Conservation (phyloP, 2,888 invertebrate species). For the Idaea aversata region DNA sequence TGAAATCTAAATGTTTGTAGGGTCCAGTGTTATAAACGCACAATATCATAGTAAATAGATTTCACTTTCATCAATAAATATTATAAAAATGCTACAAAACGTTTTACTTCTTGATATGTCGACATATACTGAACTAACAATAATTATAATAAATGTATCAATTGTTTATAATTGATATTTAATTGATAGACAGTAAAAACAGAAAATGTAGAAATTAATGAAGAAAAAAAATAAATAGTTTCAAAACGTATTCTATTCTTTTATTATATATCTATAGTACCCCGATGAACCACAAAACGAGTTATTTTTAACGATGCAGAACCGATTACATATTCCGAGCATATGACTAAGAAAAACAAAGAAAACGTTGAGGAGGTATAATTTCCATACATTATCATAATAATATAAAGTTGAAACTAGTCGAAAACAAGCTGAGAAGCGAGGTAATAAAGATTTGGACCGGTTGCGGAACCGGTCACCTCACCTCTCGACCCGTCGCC, state of each 20-base stretch:
- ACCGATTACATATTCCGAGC: conserved; percentile 36
- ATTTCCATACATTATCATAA: conserved; percentile 59
- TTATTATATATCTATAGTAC: conserved; percentile 37
- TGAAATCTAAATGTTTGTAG: conserved; percentile 79
- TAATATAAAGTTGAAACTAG: conserved; percentile 44
- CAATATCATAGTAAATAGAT: conserved; percentile 77
- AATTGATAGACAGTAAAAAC: conserved; percentile 73
- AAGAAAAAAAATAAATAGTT: conserved; percentile 76
- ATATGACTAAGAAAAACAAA: conserved; percentile 46
- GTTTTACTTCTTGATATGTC: conserved; percentile 72
- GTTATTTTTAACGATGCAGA: conserved; percentile 23
- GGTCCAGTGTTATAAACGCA: conserved; percentile 80
- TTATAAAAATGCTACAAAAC: conserved; percentile 65
- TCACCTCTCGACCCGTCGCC: conserved; percentile 11
- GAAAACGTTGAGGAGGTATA: conserved; percentile 34
- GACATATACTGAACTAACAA: conserved; percentile 73
- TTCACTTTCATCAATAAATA: conserved; percentile 71
- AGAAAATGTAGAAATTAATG: conserved; percentile 75
- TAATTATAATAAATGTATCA: conserved; percentile 67
- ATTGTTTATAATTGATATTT: conserved; percentile 79
- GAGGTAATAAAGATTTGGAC: conserved; percentile 44
- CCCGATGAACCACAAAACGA: conserved; percentile 7
- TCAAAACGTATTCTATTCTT: conserved; percentile 64
- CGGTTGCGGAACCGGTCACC: conserved; percentile 40
- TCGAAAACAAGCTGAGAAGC: conserved; percentile 48